phyloP scores from a whole-genome alignment of 2,888 invertebrate species.

The Dryococelus australis region DNA sequence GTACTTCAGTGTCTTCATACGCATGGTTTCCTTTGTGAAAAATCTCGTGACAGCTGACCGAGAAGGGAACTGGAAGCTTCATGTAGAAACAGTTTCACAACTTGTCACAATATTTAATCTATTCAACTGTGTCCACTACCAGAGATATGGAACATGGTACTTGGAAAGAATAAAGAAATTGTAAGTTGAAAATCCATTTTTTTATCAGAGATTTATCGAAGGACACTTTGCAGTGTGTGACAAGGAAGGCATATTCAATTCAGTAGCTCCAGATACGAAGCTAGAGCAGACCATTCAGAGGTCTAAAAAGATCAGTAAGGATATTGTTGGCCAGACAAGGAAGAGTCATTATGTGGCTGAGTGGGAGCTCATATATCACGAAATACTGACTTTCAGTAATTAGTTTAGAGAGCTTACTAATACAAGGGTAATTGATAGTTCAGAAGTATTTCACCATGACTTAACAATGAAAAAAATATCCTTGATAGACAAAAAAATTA shows the following conservation, averaged over 20 bases:
- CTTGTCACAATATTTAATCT: too few relatives aligned
- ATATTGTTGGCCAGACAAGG: background rate
- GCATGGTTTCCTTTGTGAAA: conserved; percentile 11
- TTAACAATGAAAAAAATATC: background rate
- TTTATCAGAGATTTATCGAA: background rate
- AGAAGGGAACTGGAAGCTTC: too few relatives aligned
- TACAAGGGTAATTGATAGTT: background rate
- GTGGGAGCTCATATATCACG: conserved; percentile 3
- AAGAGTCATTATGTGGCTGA: too few relatives aligned
- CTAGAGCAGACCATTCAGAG: background rate
- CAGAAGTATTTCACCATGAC: background rate
- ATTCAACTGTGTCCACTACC: too few relatives aligned
- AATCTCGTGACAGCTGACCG: too few relatives aligned
- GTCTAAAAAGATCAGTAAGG: conserved; percentile 11
- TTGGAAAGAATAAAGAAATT: too few relatives aligned
- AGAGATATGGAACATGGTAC: too few relatives aligned
- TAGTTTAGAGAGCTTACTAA: background rate
- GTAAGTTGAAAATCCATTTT: background rate
- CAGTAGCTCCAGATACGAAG: conserved; percentile 18
- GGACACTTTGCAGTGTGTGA: background rate
- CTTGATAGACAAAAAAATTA: background rate
- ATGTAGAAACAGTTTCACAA: too few relatives aligned
- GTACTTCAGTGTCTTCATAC: conserved; percentile 21
- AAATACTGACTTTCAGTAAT: background rate
- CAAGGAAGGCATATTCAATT: background rate